Evolutionary conservation across 2,797 vertebrate genomes (phyloP).

Genomic region (Alauda arvensis): DNA sequence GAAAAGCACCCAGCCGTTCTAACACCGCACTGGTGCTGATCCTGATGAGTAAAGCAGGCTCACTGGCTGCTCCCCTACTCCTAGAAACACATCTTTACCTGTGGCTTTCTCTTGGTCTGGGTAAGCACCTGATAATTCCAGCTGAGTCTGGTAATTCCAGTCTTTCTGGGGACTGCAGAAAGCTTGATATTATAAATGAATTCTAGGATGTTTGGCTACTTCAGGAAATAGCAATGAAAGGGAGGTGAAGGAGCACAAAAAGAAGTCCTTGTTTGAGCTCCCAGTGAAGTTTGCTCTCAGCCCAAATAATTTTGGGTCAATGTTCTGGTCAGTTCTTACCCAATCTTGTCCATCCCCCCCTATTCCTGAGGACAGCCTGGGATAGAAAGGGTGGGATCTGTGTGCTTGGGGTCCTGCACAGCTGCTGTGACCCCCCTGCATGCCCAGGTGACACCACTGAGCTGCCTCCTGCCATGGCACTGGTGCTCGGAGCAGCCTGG

Average conservation of each 20-base stretch:
- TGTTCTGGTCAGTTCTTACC: not conserved
- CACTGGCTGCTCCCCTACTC: not conserved
- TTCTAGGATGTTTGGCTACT: not conserved
- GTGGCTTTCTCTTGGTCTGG: not conserved
- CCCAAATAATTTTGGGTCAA: not conserved
- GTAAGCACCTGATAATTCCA: not conserved
- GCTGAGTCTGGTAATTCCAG: not conserved
- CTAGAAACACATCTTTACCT: not conserved
- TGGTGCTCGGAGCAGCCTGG: not conserved
- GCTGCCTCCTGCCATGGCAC: not conserved
- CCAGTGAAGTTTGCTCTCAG: not conserved
- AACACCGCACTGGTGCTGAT: too few relatives aligned
- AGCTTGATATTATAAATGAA: not conserved
- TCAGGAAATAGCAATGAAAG: not conserved
- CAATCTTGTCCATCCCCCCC: not conserved
- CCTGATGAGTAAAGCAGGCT: not conserved
- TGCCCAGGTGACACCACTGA: not conserved
- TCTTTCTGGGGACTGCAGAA: not conserved
- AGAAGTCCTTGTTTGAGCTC: not conserved
- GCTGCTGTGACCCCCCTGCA: not conserved
- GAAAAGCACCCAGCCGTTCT: not conserved
- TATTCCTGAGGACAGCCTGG: not conserved
- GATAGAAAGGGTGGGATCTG: not conserved
- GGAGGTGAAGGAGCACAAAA: not conserved
- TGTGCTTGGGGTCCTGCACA: not conserved